Evolutionary conservation across 2,888 invertebrate species (phyloP), one percentile per base, ranked within the genome.

Genomic region (Synanthedon formicaeformis): DNA sequence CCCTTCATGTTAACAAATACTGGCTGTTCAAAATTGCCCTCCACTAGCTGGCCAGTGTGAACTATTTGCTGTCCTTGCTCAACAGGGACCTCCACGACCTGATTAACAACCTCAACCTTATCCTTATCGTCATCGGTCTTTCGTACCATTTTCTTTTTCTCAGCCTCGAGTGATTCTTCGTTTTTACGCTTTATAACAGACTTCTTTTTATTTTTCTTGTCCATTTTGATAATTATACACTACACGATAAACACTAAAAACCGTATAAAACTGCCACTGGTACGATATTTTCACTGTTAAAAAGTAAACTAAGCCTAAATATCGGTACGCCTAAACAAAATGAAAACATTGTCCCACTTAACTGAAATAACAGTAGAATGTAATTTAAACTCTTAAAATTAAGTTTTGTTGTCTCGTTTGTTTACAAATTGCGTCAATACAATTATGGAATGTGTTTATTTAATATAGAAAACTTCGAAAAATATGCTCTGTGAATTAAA

Each of bases 1-100:
- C 88, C 87, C 51, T 86, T 86, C 84, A 88, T 84, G 57, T 86
- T 88, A 10, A 88, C 85, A 59, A 88, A 88, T 4, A 88, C 85
- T 0, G 88, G 87, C 56, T 88, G 88, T 64, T 88, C 88, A 54
- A 85, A 88, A 58, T 83, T 86, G 1, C 86, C 86, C 58, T 86
- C 85, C 4, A 83, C 87, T 55, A 84, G 63, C 64, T 88, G 88
- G 1, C 85, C 85, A 0, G 86, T 80, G 55, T 86, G 87, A 1
- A 87, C 83, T 14, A 87, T 78, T 62, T 88, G 87, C 60, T 86
- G 87, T 1, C 81, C 81, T 61, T 83, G 84, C 60, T 85, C 87
- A 5, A 82, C 78, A 5, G 86, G 86, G 1, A 86, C 87, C 55
- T 88, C 88, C 0, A 88, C 81, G 0, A 86, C 83, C 58, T 88